Evolutionary conservation across 2,888 invertebrate species (phyloP), one percentile per base, ranked within the genome.

Genomic region (Eledona agricola): DNA sequence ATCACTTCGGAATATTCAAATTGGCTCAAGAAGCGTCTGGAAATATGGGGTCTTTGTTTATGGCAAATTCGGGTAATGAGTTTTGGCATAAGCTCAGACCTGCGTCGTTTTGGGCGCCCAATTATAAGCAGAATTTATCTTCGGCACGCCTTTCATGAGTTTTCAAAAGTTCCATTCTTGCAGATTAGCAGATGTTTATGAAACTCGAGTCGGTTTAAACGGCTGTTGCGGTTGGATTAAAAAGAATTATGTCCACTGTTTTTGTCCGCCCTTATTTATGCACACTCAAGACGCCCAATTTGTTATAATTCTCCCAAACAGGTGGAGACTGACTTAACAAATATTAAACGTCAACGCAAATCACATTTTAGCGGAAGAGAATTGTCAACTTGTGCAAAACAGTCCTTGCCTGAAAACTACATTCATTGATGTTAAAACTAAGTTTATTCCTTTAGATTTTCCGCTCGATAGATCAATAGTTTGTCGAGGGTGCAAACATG

Each of bases 121-220:
- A 64, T 63, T 63, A 63, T 62, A 60, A 58, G 51, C 55, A 54
- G 51, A 65, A 65, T 65, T 65, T 67, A 63, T 64, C 53, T 51
- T 35, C 34, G 57, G 46, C 58, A 58, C 59, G 61, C 59, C 61
- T 60, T 64, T 60, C 57, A 54, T 51, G 51, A 51, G 51, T 56
- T 55, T 51, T 57, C 46, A 58, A 57, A 59, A 60, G 37, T 58
- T 60, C 49, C 59, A 59, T 58, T 62, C 51, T 38, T 38, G 45
- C 43, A 31, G 51, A 59, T 62, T 58, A 62, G 54, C 61, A 63
- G 62, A 62, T 61, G 65, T 62, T 63, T 59, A 60, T 61, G 62
- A 59, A 61, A 58, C 53, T 52, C 54, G 38, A 52, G 40, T 56
- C 43, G 55, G 57, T 52, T 60, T 57, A 42, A 58, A 55, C 45